These are phyloP conservation scores for Oreochromis grahami DNA, from an alignment of 2,797 vertebrate genomes.

Conservation along the genomic window DNA sequence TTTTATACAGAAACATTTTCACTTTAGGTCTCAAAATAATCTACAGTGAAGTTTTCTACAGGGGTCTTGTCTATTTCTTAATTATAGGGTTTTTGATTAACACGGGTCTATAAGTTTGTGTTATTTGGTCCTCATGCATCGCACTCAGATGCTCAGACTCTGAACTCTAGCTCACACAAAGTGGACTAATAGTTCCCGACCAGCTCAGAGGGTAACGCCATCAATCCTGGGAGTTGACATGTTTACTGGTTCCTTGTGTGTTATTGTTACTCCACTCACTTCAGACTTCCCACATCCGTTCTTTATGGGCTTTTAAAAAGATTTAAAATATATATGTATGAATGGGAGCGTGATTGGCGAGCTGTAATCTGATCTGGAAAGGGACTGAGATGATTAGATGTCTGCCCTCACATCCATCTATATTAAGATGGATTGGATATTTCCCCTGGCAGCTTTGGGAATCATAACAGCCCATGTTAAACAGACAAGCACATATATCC, in stretches of 20 bases:
- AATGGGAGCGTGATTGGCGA: constrained; percentile 6
- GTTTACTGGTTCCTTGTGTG: constrained; percentile 46
- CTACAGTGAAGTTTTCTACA: not conserved
- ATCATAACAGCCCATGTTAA: not conserved
- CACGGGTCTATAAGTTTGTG: not conserved
- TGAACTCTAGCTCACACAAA: not conserved
- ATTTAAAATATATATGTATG: constrained; percentile 10
- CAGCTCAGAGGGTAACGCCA: constrained; percentile 16
- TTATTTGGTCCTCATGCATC: not conserved
- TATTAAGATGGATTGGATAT: constrained; percentile 15
- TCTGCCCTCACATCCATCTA: constrained; percentile 28
- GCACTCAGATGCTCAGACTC: not conserved
- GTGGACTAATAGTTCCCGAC: constrained; percentile 11
- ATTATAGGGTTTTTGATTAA: not conserved
- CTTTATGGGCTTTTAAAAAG: not conserved
- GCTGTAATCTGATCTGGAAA: constrained; percentile 42
- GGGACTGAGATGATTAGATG: constrained; percentile 7
- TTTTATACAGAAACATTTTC: not conserved
- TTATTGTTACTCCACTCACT: constrained; percentile 46
- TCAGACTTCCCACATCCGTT: constrained; percentile 35
- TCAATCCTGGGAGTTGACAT: constrained; percentile 26
- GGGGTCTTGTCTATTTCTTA: no score
- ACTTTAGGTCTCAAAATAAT: not conserved
- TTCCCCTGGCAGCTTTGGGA: not conserved
- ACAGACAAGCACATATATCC: not conserved